Base-by-base conservation (phyloP, 2,797 vertebrate genomes). In the Onychomys arenicola region DNA sequence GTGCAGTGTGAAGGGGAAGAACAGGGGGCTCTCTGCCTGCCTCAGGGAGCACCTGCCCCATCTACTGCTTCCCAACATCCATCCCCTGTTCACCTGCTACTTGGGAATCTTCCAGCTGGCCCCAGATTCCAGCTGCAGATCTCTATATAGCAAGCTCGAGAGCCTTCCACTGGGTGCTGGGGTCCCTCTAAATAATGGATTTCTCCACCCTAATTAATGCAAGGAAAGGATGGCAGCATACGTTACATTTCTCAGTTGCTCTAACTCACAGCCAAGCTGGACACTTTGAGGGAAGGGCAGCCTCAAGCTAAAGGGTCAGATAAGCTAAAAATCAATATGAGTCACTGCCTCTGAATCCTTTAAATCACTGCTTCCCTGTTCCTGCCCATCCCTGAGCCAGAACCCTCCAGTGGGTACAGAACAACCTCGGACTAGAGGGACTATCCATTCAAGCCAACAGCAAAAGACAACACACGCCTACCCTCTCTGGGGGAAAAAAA, bases 281-380 rank as follows among this genome's bases (percentile, higher is more conserved):
- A 97, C 17, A 29, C 97, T 96, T 96, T 91, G 98, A 98, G 94
- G 93, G 97, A 98, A 98, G 97, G 98, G 97, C 94, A 29, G 97
- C 98, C 98, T 98, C 96, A 83, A 97, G 98, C 98, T 94, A 97
- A 97, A 97, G 98, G 97, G 98, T 96, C 97, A 98, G 98, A 98
- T 97, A 98, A 98, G 96, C 92, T 96, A 97, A 96, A 97, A 98
- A 98, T 98, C 98, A 98, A 98, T 98, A 94, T 6, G 7, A 85
- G 93, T 0, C 9, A 92, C 96, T 57, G 83, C 92, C 78, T 97
- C 89, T 32, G n/a, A 97, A 97, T 97, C 96, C 97, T 4, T 57
- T 98, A 97, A 98, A 94, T 94, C 93, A 76, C 94, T 61, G 0
- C 63, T 57, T 76, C 93, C 82, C 71, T 46, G 89, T 76, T 32